These are phyloP conservation scores for Ceyx erithaca DNA, from an alignment of 2,797 vertebrate genomes.

Conservation along the genomic window DNA sequence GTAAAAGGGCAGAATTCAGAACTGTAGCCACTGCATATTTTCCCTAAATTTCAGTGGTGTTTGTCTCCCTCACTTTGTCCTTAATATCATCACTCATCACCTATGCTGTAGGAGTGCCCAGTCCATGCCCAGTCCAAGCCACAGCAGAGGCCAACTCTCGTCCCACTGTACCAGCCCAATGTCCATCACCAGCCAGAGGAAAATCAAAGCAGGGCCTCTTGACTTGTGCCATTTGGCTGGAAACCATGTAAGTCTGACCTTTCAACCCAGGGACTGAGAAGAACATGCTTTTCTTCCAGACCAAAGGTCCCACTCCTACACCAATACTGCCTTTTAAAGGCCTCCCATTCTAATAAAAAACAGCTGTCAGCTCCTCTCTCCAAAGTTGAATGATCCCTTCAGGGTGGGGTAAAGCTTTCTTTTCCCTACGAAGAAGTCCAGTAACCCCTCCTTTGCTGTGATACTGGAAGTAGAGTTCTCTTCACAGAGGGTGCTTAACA, in stretches of 20 bases:
- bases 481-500: background rate
- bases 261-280: background rate
- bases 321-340: background rate
- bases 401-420: conserved; percentile 19
- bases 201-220: background rate
- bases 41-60: background rate
- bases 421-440: background rate
- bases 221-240: background rate
- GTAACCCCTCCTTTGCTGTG: background rate
- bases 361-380: conserved; percentile 34
- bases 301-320: background rate
- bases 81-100: background rate
- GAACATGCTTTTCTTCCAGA: background rate
- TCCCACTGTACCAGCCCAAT: background rate
- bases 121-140: background rate
- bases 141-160: background rate
- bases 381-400: background rate
- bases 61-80: background rate
- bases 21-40: background rate
- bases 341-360: background rate
- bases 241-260: background rate
- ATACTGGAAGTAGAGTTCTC: background rate
- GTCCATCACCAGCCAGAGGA: background rate
- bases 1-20: background rate
- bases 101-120: background rate